Evolutionary conservation across 92 coral and sea anemone species (phyloP), one percentile per base, ranked within the genome.

Genomic region (Pocillopora grandis): DNA sequence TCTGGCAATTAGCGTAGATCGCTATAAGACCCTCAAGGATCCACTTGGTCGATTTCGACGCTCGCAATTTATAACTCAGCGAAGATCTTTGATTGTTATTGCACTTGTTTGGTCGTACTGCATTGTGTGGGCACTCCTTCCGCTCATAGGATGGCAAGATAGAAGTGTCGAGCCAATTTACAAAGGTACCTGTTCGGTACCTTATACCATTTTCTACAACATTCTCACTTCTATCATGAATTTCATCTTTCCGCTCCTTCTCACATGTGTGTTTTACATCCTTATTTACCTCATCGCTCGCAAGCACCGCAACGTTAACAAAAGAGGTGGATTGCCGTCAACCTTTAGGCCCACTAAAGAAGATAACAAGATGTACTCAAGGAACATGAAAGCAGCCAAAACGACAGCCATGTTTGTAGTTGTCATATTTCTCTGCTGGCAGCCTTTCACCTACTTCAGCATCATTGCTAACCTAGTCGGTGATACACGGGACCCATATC

Each of bases 31-130:
- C 37, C 86, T 93, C 65, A 86, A 89, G 9, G 94, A 91, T 64
- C 98, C 98, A 14, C 83, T 96, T 5, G 85, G 80, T 60, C 88
- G 94, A 23, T 96, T 90, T 73, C 92, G 98, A 9, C 85, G 91
- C 55, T 63, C 90, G 21, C 85, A 91, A 33, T 88, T 90, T 71
- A 91, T 92, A 89, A 88, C 95, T 6, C 88, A 87, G 12, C 89
- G 90, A 58, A 88, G 81, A 14, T 93, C 98, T 9, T 71, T 87
- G 61, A 68, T 85, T 5, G 87, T 87, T 6, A 92, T 92, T 37
- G 84, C 85, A 14, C 16, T 76, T 9, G 76, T 96, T 37, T 96
- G 98, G 98, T 37, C 92, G 12, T 96, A 96, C 80, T 84, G 96
- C 59, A 75, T 96, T 33, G 15, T 88, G 14, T 96, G 92, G 72